Evolutionary conservation across 2,113 vertebrate species (phyloP), one percentile per base, ranked within the genome.

Genomic region (Phylloscopus trochiloides): DNA sequence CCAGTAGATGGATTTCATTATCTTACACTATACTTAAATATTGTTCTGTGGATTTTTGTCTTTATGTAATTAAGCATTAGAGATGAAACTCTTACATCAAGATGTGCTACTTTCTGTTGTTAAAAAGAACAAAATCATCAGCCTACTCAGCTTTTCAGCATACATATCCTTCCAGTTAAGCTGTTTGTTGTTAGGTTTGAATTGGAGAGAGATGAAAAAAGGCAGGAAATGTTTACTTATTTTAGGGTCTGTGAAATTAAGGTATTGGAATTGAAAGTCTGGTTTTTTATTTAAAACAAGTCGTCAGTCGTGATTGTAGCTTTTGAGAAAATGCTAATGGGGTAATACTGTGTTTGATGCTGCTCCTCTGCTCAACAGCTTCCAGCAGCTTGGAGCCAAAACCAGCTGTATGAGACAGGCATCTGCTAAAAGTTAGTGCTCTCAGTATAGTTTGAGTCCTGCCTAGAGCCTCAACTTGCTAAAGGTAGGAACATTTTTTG

Each of bases 401-500:
- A 77, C 81, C 91, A 92, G 75, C 82, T 96, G 21, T 96, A 0
- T 79, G 82, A 87, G 73, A 82, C 91, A 93, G 81, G 90, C 58
- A 58, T 88, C 80, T 94, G 82, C 88, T 96, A 66, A 59, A 95
- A 91, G 81, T 90, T 94, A 93, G 57, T 90, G 65, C 52, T 82
- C 42, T 92, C 91, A 75, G 45, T 94, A 50, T 96, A 92, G 81
- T 77, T 71, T 90, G 58, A 94, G 73, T 95, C 75, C 86, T 96
- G 78, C 78, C 84, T 38, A 81, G 78, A 88, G 28, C 70, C 72
- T 87, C 55, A 82, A 9, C 65, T 91, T 88, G 57, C 59, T 88
- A 43, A 93, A 93, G 85, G 82, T 89, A 96, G 96, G 90, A 97
- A 94, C 43, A 40, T 81, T 95, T 95, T 94, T 96, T 96, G 92